These are phyloP conservation scores for Melanerpes aurifrons DNA, from an alignment of 2,113 vertebrate genomes.

Conservation along the genomic window DNA sequence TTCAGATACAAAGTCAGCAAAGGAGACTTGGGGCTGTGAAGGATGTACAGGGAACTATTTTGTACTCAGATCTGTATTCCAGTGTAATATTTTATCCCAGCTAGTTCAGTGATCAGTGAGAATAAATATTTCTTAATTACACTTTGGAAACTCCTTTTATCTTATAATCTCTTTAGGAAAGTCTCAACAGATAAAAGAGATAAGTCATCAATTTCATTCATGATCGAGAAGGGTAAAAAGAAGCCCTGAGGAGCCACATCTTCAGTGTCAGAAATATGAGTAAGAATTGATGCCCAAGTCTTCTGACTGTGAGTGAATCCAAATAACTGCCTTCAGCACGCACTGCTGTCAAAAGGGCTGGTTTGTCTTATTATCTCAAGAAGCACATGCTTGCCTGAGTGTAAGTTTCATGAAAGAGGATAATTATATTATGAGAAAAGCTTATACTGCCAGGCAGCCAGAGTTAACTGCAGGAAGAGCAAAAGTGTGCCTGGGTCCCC, in stretches of 20 bases:
- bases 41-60: neutral
- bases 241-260: neutral
- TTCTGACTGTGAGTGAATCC: neutral
- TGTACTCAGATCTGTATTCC: neutral
- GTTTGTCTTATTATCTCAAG: neutral
- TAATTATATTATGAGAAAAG: neutral
- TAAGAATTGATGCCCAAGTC: neutral
- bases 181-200: neutral
- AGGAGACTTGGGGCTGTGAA: neutral
- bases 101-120: neutral
- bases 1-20: slow-evolving; percentile 5
- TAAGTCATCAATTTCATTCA: neutral
- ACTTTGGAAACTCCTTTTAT: neutral
- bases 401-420: neutral
- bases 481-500: neutral
- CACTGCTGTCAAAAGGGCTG: neutral
- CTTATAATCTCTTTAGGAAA: neutral
- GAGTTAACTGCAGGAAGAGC: neutral
- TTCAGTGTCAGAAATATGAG: neutral
- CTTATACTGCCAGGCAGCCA: neutral
- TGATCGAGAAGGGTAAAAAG: neutral
- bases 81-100: neutral
- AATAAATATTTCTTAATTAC: neutral
- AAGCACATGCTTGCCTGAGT: neutral
- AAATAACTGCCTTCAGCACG: neutral